Percentiles rank a stretch among this genome's conserved stretches.
phyloP scores from a whole-genome alignment of 2,888 invertebrate species.

The Nomada lathburiana region DNA sequence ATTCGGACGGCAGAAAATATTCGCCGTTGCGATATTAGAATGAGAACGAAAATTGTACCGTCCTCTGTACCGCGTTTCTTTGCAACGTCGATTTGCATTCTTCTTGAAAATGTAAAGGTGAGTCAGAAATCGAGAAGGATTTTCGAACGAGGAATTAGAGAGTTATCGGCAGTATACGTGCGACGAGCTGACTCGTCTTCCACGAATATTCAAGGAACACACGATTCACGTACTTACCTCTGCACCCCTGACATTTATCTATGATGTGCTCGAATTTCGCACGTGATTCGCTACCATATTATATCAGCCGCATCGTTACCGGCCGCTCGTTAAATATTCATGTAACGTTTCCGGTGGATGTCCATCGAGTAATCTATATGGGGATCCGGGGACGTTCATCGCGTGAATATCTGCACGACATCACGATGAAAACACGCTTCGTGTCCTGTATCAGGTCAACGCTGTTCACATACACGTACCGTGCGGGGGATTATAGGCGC shows the following conservation, averaged over 20 bases:
- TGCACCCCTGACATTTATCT: conserved; percentile 3
- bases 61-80: no score
- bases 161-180: no score
- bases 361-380: conserved; percentile 42
- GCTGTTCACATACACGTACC: background rate
- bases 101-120: no score
- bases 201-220: no score
- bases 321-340: conserved; percentile 54
- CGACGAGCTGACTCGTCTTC: no score
- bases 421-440: conserved; percentile 32
- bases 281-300: conserved; percentile 34
- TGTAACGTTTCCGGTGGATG: conserved; percentile 45
- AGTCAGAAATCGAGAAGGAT: no score
- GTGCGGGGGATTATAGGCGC: background rate
- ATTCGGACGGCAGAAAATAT: no score
- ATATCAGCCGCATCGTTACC: conserved; percentile 44
- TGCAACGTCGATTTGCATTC: no score
- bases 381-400: conserved; percentile 24
- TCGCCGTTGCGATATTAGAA: no score
- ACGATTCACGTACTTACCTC: no score
- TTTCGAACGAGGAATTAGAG: no score
- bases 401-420: conserved; percentile 40
- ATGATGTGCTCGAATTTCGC: conserved; percentile 9
- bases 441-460: background rate
- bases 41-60: no score